Evolutionary conservation across 2,113 vertebrate species (phyloP).

Genomic region (Acinonyx jubatus): DNA sequence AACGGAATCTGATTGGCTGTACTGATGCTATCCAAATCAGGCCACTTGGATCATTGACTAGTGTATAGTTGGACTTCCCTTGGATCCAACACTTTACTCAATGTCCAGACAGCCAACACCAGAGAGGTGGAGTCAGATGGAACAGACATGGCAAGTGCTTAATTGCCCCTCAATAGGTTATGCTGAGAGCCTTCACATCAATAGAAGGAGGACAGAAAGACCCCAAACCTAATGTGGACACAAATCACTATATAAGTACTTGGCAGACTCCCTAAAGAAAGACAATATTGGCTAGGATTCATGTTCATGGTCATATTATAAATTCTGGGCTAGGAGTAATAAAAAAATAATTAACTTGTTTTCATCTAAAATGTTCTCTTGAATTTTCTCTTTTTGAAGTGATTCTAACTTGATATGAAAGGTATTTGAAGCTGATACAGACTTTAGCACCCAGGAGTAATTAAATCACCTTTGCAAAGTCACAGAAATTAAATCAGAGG

Average conservation of each 20-base stretch:
- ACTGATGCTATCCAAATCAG: not conserved
- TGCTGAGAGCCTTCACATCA: not conserved
- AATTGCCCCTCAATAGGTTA: not conserved
- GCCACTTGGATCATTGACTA: not conserved
- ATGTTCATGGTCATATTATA: not conserved
- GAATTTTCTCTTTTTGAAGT: not conserved
- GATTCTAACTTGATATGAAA: not conserved
- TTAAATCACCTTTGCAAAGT: not conserved
- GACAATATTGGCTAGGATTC: not conserved
- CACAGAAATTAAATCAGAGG: not conserved
- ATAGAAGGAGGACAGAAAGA: not conserved
- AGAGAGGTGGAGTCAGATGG: not conserved
- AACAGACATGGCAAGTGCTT: not conserved
- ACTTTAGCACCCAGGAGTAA: not conserved
- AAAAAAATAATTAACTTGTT: not conserved
- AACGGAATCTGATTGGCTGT: not conserved
- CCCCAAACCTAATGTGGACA: not conserved
- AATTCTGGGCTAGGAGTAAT: not conserved
- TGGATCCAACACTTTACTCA: not conserved
- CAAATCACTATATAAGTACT: not conserved
- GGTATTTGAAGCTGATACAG: not conserved
- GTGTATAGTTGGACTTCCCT: not conserved
- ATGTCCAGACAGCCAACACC: not conserved
- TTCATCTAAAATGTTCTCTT: not conserved
- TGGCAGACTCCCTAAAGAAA: not conserved